Evolutionary conservation across 1,140 invertebrate species (phyloP).

Genomic region (Pseudomyrmex gracilis): DNA sequence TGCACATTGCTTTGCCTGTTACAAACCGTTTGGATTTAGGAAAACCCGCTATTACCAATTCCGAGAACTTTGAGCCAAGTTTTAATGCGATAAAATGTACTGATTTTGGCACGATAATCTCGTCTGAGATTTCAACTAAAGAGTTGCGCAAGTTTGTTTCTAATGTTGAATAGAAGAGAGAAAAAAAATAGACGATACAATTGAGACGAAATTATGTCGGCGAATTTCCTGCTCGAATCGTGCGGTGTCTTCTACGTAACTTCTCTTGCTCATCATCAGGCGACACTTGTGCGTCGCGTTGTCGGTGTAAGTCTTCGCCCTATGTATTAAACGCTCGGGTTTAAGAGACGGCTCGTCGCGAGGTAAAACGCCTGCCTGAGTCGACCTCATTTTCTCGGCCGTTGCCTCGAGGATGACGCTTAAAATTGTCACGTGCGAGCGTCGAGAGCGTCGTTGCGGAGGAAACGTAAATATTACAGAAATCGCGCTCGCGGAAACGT

Average conservation of each 20-base stretch:
- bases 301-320: neutral
- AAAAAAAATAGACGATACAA: neutral
- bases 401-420: constrained; percentile 39
- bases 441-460: constrained; percentile 26
- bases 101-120: constrained; percentile 5
- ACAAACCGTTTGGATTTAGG: neutral
- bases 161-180: neutral
- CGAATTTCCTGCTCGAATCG: neutral
- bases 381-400: constrained; percentile 26
- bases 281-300: neutral
- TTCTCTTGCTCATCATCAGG: neutral
- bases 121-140: neutral
- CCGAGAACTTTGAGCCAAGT: neutral
- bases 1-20: constrained; percentile 30
- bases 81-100: neutral
- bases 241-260: neutral
- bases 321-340: constrained; percentile 11
- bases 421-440: constrained; percentile 32
- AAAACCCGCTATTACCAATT: constrained; percentile 32
- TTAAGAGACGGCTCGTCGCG: constrained; percentile 10
- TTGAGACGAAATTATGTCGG: no score
- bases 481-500: constrained; percentile 19
- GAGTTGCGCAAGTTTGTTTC: neutral
- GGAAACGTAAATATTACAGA: constrained; percentile 50
- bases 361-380: constrained; percentile 16